Conservation (phyloP, 2,113 vertebrate genomes). For the Hemiscyllium ocellatum region DNA sequence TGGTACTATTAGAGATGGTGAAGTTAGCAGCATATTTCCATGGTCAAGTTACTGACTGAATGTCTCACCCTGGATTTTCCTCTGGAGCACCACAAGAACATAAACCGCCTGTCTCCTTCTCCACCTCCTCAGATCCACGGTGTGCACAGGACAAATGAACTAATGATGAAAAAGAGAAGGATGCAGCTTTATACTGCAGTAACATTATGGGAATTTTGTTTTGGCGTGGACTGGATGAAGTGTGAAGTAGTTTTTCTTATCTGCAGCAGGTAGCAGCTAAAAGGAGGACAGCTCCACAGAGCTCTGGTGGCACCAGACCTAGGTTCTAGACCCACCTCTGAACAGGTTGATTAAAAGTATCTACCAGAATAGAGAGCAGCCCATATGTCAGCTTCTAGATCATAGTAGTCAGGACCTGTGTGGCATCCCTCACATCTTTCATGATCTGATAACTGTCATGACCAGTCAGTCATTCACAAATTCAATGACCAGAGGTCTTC, state of each 20-base stretch:
- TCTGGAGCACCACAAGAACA: background rate
- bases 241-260: background rate
- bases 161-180: background rate
- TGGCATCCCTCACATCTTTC: background rate
- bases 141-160: background rate
- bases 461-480: background rate
- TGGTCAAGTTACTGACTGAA: background rate
- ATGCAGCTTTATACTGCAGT: background rate
- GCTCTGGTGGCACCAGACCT: background rate
- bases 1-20: background rate
- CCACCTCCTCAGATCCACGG: background rate
- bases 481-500: background rate
- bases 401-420: background rate
- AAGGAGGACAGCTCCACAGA: background rate
- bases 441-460: background rate
- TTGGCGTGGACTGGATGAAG: background rate
- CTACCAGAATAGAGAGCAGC: background rate
- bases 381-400: background rate
- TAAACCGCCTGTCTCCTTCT: background rate
- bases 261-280: background rate
- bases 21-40: background rate
- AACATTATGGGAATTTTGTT: background rate
- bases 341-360: too few relatives aligned
- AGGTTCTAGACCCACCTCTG: too few relatives aligned
- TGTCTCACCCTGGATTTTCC: background rate